Evolutionary conservation across 2,113 vertebrate genomes (phyloP), one percentile per base, ranked within the genome.

Genomic region (Steatornis caripensis): DNA sequence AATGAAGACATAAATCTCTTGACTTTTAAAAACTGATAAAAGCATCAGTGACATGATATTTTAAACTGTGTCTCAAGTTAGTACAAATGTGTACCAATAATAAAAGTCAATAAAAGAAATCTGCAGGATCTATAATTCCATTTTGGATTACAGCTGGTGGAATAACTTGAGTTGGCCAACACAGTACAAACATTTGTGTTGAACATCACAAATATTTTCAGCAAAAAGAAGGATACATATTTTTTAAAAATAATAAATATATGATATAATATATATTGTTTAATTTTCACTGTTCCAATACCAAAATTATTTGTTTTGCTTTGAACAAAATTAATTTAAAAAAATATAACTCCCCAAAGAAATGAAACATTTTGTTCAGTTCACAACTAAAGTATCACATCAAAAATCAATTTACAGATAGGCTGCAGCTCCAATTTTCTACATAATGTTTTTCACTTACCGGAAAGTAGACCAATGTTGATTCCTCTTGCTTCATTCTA

Each of bases 81-180:
- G 77, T 54, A 54, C 43, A 71, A 78, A 70, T 41, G 18, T 62
- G 51, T 68, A 78, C 32, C 24, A 62, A 87, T 87, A 75, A 81
- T 82, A 81, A 84, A 94, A 69, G 90, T 66, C 65, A 90, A 60
- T 94, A 61, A 62, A 92, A 92, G 15, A 84, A 84, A 87, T 70
- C 55, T 82, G 30, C 32, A 84, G 54, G 41, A 82, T 68, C n/a
- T 75, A 19, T 62, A 91, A 91, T 79, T 94, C 37, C 57, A 30
- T 84, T 89, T 87, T 71, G 69, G 30, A 70, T 87, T 87, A 82
- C 46, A 87, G 6, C 9, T 75, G 13, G 37, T 74, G 26, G 91
- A 93, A 78, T 75, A 89, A 74, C 41, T 87, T 58, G 60, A 82
- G 23, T 16, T 58, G 46, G 43, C 32, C 43, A 89, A 68, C n/a